phyloP scores from a whole-genome alignment of 1,140 invertebrate species.

The Drosophila suzukii region DNA sequence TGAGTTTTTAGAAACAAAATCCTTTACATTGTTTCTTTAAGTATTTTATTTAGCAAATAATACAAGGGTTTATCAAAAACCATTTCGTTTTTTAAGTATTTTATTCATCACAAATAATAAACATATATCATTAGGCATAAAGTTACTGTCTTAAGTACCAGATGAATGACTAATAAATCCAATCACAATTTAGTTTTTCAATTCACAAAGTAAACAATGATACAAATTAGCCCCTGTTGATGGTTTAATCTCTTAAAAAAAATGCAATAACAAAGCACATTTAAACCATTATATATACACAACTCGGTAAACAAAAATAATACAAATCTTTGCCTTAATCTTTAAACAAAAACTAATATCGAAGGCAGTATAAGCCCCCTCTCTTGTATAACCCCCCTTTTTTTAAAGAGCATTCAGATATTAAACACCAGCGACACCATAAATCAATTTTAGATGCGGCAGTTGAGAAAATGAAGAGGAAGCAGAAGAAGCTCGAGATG shows the following conservation, averaged over 20 bases:
- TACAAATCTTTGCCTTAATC: not conserved
- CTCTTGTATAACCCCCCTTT: conserved; percentile 12
- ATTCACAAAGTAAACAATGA: not conserved
- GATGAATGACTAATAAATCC: not conserved
- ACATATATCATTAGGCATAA: not conserved
- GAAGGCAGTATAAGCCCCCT: not conserved
- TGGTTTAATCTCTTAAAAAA: not conserved
- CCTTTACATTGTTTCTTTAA: too few relatives aligned
- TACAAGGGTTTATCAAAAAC: too few relatives aligned
- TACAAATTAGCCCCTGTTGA: not conserved
- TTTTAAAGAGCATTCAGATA: conserved; percentile 6
- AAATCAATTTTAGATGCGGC: conserved; percentile 62
- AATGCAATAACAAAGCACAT: too few relatives aligned
- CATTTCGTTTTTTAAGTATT: too few relatives aligned
- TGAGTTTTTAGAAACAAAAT: too few relatives aligned
- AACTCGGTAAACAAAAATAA: not conserved
- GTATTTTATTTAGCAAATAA: too few relatives aligned
- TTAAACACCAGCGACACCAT: conserved; percentile 30
- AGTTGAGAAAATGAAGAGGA: conserved; percentile 35
- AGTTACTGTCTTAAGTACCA: not conserved
- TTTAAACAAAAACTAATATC: not conserved
- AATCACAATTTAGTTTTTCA: not conserved
- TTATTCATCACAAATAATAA: not conserved
- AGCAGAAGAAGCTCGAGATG: conserved; percentile 23
- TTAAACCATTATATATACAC: too few relatives aligned